Evolutionary conservation across 2,888 invertebrate genomes (phyloP), one percentile per base, ranked within the genome.

Genomic region (Cheilosia soror): DNA sequence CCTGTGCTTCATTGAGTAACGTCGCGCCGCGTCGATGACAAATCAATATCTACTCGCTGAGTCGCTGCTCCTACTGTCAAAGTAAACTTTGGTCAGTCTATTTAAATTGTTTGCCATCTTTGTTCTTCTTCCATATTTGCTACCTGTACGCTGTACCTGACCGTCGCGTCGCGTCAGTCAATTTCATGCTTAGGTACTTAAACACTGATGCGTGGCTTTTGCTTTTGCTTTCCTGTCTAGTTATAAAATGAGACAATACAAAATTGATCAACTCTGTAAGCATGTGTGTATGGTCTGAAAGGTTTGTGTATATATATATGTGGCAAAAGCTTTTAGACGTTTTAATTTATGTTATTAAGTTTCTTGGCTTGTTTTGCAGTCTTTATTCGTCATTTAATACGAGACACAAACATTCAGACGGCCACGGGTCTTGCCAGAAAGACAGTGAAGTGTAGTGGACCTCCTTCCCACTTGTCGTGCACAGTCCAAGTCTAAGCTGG

Each of bases 381-480:
- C 33, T 73, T 75, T 73, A 68, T 79, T 65, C 75, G 79, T 75
- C 75, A 84, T 84, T 80, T 75, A 80, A 84, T 84, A 71, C 47
- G 79, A 84, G 47, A 75, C 79, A 42, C 63, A 73, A 84, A 55
- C 75, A 84, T 66, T 75, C 60, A 65, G 60, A 51, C 44, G 15
- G 7, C 7, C 44, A 15, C 29, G 47, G 44, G 47, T 55, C 31
- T 84, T 62, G 53, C 11, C 69, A 60, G 57, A 49, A 79, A 65
- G 73, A 68, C 75, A 57, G 63, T 40, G 20, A n/a, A 58, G 47
- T 49, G 69, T 65, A 53, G 57, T 63, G 60, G 71, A 75, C 66
- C 69, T 69, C 60, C 65, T 65, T 49, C 79, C 71, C 55, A 71
- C 75, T 44, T 66, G 55, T 53, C 40, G 20, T 25, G 27, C 66